Base-by-base conservation (phyloP, 1,140 invertebrate species). In the Thalassaphorura encarpata region DNA sequence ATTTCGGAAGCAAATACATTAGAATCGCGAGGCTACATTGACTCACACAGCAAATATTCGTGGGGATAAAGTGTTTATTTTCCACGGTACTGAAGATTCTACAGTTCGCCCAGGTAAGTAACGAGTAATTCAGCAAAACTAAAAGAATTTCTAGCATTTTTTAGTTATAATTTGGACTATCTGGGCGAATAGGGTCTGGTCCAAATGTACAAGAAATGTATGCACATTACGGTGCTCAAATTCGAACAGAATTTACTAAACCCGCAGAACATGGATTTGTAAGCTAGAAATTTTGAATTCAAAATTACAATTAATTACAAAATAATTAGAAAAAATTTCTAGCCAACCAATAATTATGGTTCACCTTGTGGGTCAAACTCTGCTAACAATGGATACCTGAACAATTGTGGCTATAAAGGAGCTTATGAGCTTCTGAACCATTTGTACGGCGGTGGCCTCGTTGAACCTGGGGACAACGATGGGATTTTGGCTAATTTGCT, bases 331-430 rank as follows among this genome's bases (percentile, higher is more conserved):
- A n/a, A n/a, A n/a, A n/a, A n/a, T 46, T 57, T 59, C 36, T 59
- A 74, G 72, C 68, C 70, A 11, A 74, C 73, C 0, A 55, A 68
- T 18, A 69, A 68, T 60, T 72, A 70, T 59, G 73, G 73, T 2
- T 67, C 67, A 16, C 19, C 58, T n/a, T 75, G 73, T 55, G 54
- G 57, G 16, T 50, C 52, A 18, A 29, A 52, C 3, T 58, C 60
- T 24, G 59, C 49, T 6, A 45, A 36, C 19, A 21, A 29, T 23
- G 36, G 28, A 18, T 74, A 67, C 50, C 52, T 75, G 19, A 71
- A 69, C 59, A 70, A 72, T 47, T 74, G 73, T 56, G 59, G 66
- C 29, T 74, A 73, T 55, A 62, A 69, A 33, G 69, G 69, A 6
- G 72, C 72, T 21, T 73, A 61, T 60, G 64, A 73, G 27, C 61